Conservation (phyloP, 2,888 invertebrate genomes). For the Ptilodon capucinus region DNA sequence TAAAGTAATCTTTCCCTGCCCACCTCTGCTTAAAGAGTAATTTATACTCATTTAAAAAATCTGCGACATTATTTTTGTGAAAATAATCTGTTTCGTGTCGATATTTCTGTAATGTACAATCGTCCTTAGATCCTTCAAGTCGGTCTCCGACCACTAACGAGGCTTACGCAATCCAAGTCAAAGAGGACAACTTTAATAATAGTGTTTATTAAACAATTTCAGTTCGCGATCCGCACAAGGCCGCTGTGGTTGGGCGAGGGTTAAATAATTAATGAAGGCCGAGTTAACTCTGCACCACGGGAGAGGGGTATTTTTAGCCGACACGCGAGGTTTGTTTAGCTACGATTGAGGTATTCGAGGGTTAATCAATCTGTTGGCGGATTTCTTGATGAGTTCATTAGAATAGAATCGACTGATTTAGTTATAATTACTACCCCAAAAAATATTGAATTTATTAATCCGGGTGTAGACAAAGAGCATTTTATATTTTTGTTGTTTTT, state of each 20-base stretch:
- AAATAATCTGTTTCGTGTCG: too few relatives aligned
- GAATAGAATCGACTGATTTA: too few relatives aligned
- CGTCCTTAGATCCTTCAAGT: neutral
- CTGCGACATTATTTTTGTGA: too few relatives aligned
- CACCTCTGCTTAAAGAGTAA: too few relatives aligned
- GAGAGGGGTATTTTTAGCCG: neutral
- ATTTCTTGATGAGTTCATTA: neutral
- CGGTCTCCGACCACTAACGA: neutral
- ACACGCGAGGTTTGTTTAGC: neutral
- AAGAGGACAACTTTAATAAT: neutral
- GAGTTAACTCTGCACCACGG: neutral
- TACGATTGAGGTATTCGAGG: neutral
- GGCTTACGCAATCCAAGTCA: neutral
- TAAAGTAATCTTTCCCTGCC: too few relatives aligned
- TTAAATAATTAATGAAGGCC: conserved; percentile 1
- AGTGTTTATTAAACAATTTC: neutral
- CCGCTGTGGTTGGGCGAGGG: neutral
- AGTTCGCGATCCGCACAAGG: neutral
- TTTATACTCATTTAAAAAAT: too few relatives aligned
- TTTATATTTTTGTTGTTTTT: too few relatives aligned
- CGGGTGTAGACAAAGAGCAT: too few relatives aligned
- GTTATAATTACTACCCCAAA: too few relatives aligned
- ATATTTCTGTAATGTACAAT: neutral
- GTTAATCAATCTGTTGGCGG: neutral
- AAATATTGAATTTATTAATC: too few relatives aligned